phyloP scores from a whole-genome alignment of 2,113 vertebrate genomes.

The Prochilodus magdalenae region DNA sequence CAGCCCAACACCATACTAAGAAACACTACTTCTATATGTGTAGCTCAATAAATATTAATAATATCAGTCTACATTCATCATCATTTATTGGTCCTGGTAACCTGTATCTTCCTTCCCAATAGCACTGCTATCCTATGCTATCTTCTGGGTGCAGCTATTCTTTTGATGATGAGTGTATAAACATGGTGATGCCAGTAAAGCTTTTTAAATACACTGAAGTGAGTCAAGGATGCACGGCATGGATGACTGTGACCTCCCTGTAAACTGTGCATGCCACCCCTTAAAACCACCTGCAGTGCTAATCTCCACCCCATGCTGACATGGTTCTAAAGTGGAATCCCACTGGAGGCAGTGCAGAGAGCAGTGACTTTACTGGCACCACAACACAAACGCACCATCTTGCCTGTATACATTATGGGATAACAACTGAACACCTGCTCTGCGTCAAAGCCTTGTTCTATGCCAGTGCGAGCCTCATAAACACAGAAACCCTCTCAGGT shows the following conservation, averaged over 20 bases:
- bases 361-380: conserved; percentile 1
- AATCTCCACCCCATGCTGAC: conserved; percentile 27
- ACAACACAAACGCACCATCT: neutral
- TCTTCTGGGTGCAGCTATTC: no score
- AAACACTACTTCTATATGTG: no score
- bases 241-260: neutral
- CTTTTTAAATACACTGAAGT: neutral
- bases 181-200: neutral
- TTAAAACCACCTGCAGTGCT: neutral
- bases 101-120: no score
- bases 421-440: neutral
- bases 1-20: no score
- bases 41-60: no score
- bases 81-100: no score
- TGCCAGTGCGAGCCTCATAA: neutral
- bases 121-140: no score
- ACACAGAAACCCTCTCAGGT: neutral
- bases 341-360: conserved; percentile 1
- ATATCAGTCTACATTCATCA: no score
- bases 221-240: neutral
- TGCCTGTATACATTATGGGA: neutral
- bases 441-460: neutral
- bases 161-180: neutral
- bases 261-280: neutral
- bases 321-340: neutral